Conservation (phyloP, 1,140 invertebrate genomes). For the Conopomorpha cramerella region DNA sequence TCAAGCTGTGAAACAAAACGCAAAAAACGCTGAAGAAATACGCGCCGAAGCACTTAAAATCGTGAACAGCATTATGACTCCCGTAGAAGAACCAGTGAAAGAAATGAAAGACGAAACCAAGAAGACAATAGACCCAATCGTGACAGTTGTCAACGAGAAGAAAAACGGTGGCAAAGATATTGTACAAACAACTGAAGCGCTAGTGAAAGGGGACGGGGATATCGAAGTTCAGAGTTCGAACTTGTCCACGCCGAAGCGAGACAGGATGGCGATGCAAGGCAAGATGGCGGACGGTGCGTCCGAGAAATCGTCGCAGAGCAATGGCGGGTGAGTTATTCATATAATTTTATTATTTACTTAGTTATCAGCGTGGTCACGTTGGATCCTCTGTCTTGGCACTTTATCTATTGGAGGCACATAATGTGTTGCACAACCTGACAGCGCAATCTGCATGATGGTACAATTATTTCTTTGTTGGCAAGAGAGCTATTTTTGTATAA, state of each 20-base stretch:
- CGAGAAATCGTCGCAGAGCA: slow-evolving; percentile 39
- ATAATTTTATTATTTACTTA: neutral
- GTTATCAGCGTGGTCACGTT: too few relatives aligned
- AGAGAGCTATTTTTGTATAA: too few relatives aligned
- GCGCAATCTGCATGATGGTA: too few relatives aligned
- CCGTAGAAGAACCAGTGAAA: slow-evolving; percentile 29
- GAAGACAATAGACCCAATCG: slow-evolving; percentile 42
- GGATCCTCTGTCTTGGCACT: too few relatives aligned
- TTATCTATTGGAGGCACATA: too few relatives aligned
- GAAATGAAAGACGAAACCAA: slow-evolving; percentile 21
- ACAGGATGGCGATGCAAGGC: slow-evolving; percentile 21
- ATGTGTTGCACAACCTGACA: too few relatives aligned
- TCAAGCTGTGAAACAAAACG: slow-evolving; percentile 23
- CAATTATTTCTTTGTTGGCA: too few relatives aligned
- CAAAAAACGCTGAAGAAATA: slow-evolving; percentile 28
- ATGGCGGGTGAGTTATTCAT: slow-evolving; percentile 39
- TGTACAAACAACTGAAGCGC: slow-evolving; percentile 38
- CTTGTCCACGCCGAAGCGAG: slow-evolving; percentile 31
- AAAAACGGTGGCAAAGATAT: slow-evolving; percentile 14
- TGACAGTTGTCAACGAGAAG: slow-evolving; percentile 51
- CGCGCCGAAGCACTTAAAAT: slow-evolving; percentile 37
- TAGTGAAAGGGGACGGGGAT: slow-evolving; percentile 50
- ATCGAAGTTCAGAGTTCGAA: slow-evolving; percentile 55
- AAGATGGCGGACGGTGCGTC: slow-evolving; percentile 30
- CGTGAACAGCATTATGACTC: slow-evolving; percentile 39